Conservation (phyloP, 2,113 vertebrate genomes). For the Craseonycteris thonglongyai region DNA sequence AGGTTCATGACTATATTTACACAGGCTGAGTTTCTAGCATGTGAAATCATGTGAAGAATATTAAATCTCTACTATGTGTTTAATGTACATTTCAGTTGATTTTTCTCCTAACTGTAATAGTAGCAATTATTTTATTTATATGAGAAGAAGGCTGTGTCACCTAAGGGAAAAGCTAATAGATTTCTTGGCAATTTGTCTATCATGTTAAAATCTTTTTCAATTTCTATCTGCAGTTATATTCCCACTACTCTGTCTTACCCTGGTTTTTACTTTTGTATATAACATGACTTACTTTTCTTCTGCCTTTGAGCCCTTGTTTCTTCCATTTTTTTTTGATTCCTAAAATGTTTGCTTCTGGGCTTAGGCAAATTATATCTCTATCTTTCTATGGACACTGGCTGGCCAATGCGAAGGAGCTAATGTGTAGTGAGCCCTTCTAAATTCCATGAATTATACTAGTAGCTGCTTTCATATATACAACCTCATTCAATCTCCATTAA, state of each 20-base stretch:
- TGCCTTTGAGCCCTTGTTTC: not conserved
- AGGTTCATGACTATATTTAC: slow-evolving; percentile 38
- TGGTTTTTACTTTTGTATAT: not conserved
- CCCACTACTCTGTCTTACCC: not conserved
- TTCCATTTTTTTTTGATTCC: not conserved
- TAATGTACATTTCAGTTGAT: slow-evolving; percentile 41
- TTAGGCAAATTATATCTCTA: not conserved
- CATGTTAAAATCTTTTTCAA: slow-evolving; percentile 2
- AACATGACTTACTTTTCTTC: not conserved
- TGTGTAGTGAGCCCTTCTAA: not conserved
- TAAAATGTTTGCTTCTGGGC: not conserved
- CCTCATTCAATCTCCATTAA: not conserved
- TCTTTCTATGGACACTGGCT: not conserved
- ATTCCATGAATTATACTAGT: not conserved
- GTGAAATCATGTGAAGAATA: slow-evolving; percentile 43
- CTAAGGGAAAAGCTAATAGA: slow-evolving; percentile 25
- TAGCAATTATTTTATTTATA: slow-evolving; percentile 52
- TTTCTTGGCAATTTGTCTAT: slow-evolving; percentile 31
- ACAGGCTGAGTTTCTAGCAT: slow-evolving; percentile 5
- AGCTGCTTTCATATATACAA: not conserved
- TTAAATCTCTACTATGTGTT: slow-evolving; percentile 40
- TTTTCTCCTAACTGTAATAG: slow-evolving; percentile 33
- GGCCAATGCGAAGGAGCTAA: not conserved
- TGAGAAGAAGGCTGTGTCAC: not conserved
- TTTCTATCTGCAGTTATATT: not conserved